These are phyloP conservation scores for Mantis religiosa DNA, from an alignment of 2,888 invertebrate genomes.

Conservation along the genomic window DNA sequence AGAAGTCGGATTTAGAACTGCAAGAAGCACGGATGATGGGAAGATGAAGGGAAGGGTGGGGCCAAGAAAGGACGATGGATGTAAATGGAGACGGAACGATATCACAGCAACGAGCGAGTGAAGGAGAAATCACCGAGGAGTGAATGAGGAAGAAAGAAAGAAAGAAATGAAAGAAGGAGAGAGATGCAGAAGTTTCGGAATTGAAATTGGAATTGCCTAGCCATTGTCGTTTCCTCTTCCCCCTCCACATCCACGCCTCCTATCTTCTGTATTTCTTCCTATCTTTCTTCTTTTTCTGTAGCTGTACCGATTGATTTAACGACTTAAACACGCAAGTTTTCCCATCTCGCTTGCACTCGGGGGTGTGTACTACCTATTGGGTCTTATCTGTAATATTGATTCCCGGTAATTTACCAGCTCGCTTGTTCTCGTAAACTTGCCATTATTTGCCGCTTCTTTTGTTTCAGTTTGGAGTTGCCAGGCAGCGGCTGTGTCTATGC, in stretches of 20 bases:
- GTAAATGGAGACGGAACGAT: constrained; percentile 10
- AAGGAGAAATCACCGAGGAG: constrained; percentile 9
- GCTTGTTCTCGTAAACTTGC: constrained; percentile 1
- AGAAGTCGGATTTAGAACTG: constrained; percentile 27
- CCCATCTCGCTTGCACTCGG: background rate
- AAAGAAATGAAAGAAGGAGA: constrained; percentile 15
- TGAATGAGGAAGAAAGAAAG: constrained; percentile 14
- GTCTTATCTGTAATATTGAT: constrained; percentile 21
- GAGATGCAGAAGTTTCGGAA: constrained; percentile 20
- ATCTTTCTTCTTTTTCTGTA: background rate
- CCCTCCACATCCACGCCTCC: constrained; percentile 2
- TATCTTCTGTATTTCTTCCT: constrained; percentile 9
- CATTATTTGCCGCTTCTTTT: constrained; percentile 1
- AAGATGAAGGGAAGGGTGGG: constrained; percentile 6
- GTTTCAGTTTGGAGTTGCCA: background rate
- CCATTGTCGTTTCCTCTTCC: constrained; percentile 27
- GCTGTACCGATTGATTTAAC: constrained; percentile 11
- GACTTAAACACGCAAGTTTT: constrained; percentile 7
- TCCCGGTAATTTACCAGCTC: constrained; percentile 15
- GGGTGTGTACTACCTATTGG: background rate
- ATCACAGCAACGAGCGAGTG: constrained; percentile 11
- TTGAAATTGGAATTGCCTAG: constrained; percentile 32
- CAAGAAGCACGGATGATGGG: constrained; percentile 6
- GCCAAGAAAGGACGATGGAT: background rate
- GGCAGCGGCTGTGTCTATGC: background rate